These are phyloP conservation scores for Apis laboriosa DNA, from an alignment of 1,140 invertebrate genomes.

Conservation along the genomic window DNA sequence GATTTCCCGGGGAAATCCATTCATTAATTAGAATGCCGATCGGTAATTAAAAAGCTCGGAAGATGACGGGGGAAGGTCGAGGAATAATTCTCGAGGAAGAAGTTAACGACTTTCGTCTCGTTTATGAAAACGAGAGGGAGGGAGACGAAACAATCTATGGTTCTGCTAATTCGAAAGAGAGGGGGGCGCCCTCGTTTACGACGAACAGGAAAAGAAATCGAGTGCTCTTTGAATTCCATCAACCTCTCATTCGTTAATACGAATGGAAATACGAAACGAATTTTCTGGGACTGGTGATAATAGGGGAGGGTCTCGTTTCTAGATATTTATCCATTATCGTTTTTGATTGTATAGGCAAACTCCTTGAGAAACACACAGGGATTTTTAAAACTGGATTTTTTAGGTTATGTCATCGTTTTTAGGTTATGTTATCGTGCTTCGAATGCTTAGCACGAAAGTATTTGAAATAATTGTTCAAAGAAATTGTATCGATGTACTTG, in stretches of 20 bases:
- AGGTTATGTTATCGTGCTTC: background rate
- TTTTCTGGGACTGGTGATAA: conserved; percentile 37
- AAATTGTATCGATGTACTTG: too few species aligned
- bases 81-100: conserved; percentile 59
- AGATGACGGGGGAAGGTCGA: conserved; percentile 44
- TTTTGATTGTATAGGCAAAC: background rate
- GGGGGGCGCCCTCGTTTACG: conserved; percentile 46
- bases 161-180: conserved; percentile 52
- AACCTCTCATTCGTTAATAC: conserved; percentile 39
- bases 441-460: too few species aligned
- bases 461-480: too few species aligned
- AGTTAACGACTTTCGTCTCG: conserved; percentile 60
- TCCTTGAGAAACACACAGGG: background rate
- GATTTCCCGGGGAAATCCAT: conserved; percentile 60
- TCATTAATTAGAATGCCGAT: conserved; percentile 75
- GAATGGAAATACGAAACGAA: conserved; percentile 26
- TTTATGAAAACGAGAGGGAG: conserved; percentile 18
- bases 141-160: conserved; percentile 30
- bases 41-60: conserved; percentile 76
- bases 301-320: conserved; percentile 25
- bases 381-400: too few species aligned
- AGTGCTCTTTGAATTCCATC: conserved; percentile 41
- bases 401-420: background rate
- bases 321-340: conserved; percentile 37
- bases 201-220: conserved; percentile 33